Evolutionary conservation across 2,113 vertebrate species (phyloP).

Genomic region (Phalacrocorax pelagicus): DNA sequence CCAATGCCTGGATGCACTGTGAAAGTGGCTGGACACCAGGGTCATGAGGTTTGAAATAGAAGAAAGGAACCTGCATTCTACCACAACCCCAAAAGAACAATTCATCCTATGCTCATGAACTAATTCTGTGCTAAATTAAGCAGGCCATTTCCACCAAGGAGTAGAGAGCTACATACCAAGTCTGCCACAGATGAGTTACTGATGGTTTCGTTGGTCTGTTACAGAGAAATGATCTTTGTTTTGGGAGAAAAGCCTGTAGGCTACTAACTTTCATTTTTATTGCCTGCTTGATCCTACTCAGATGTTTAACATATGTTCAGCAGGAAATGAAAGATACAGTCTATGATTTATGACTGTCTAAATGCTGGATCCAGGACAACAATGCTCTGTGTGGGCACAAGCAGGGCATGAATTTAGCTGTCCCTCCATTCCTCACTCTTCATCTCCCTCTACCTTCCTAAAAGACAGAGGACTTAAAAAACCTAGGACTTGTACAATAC

Average conservation of each 20-base stretch:
- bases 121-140: background rate
- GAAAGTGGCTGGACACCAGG: background rate
- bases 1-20: background rate
- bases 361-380: background rate
- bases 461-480: background rate
- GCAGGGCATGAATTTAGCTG: background rate
- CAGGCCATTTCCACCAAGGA: background rate
- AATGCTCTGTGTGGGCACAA: background rate
- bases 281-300: background rate
- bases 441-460: background rate
- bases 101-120: background rate
- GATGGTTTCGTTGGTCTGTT: background rate
- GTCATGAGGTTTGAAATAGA: background rate
- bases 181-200: background rate
- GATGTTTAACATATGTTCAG: conserved; percentile 24
- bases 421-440: background rate
- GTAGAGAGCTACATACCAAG: background rate
- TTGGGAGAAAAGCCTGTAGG: background rate
- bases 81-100: background rate
- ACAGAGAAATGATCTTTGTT: background rate
- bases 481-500: background rate
- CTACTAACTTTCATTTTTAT: background rate
- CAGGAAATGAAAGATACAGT: background rate
- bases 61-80: background rate
- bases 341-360: conserved; percentile 7